These are phyloP conservation scores for Chalcosyrphus nemorum DNA, from an alignment of 2,888 invertebrate genomes.

Conservation along the genomic window DNA sequence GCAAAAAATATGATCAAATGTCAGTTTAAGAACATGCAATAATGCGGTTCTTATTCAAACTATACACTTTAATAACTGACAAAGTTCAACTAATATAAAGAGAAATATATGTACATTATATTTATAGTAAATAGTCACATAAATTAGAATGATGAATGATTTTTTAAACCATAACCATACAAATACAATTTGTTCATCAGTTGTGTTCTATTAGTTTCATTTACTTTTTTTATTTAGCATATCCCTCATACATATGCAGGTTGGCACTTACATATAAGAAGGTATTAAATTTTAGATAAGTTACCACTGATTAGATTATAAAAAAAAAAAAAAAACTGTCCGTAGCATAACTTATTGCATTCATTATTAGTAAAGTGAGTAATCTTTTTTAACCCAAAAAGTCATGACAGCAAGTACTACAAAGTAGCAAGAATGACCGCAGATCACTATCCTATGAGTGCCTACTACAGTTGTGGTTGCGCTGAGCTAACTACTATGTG, in stretches of 20 bases:
- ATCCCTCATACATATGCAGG: neutral
- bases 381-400: neutral
- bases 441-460: neutral
- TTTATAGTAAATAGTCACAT: too few species aligned
- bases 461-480: neutral
- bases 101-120: neutral
- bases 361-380: neutral
- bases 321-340: conserved; percentile 4
- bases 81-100: conserved; percentile 5
- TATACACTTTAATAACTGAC: neutral
- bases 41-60: neutral
- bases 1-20: neutral
- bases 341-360: neutral
- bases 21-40: conserved; percentile 12
- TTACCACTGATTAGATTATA: conserved; percentile 3
- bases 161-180: neutral
- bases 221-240: neutral
- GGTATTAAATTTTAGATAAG: neutral
- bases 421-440: neutral
- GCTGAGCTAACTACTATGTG: neutral
- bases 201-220: neutral
- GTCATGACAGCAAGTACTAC: neutral
- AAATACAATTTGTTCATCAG: neutral
- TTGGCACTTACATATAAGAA: too few species aligned
- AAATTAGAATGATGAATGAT: conserved; percentile 29